Evolutionary conservation across 2,797 vertebrate species (phyloP), one percentile per base, ranked within the genome.

Genomic region (Coracias cyanogaster): DNA sequence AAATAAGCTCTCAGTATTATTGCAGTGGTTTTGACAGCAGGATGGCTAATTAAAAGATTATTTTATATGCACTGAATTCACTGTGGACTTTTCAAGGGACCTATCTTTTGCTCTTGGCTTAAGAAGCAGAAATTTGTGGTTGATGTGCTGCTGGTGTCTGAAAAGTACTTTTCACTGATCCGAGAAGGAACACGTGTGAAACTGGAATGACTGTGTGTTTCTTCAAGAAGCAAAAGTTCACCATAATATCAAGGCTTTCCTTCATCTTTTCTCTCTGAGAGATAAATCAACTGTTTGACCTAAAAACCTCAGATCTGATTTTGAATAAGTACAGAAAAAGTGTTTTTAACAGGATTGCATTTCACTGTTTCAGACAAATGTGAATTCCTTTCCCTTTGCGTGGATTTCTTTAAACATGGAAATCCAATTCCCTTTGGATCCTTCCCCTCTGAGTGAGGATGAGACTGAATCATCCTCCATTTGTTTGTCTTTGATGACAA

Each of bases 401-500:
- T 72, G 72, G 65, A 41, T 81, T 82, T 93, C 33, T 88, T 37
- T 82, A 65, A 94, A 54, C 14, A 90, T 72, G 58, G 65, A 83
- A 97, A 94, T 88, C 82, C 90, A 88, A 57, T 88, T 93, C 95
- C 54, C 80, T 91, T 57, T 72, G 57, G 88, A 93, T 86, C 93
- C 69, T 90, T 94, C 72, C 46, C 64, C 54, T 91, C 45, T 5
- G 35, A 95, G 87, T 41, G 67, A 90, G 41, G n/a, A 49, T 65
- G 37, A 94, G 61, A 74, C 61, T 95, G 88, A 96, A 58, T 94
- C 93, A 95, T 91, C 37, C 15, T 85, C 60, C n/a, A 8, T 94
- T 95, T 94, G 61, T 90, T 95, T 95, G 57, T 54, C 76, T 95
- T 94, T 93, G 85, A 72, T 95, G 93, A 94, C 4, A 70, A 88